Conservation (phyloP, 1,140 invertebrate species). For the Drosophila tani region DNA sequence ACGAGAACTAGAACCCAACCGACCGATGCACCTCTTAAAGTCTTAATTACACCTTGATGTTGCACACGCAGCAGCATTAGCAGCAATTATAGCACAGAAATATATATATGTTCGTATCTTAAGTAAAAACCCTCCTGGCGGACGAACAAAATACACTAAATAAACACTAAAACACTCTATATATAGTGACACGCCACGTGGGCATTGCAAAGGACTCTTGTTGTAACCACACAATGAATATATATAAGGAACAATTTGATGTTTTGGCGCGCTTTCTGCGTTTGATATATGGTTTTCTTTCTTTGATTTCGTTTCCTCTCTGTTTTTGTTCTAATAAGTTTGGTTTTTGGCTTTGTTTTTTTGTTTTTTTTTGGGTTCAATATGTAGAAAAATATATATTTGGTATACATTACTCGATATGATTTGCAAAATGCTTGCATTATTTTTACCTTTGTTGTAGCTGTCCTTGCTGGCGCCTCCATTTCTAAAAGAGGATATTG, state of each 20-base stretch:
- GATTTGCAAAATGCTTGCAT: constrained; percentile 73
- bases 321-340: constrained; percentile 21
- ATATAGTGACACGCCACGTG: not conserved
- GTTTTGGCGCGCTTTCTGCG: constrained; percentile 3
- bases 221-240: constrained; percentile 18
- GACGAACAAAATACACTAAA: constrained; percentile 9
- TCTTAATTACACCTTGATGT: constrained; percentile 10
- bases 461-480: constrained; percentile 93
- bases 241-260: not conserved
- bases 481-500: constrained; percentile 94
- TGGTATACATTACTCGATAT: constrained; percentile 82
- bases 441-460: constrained; percentile 95
- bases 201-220: constrained; percentile 15
- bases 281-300: not conserved
- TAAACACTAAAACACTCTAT: not conserved
- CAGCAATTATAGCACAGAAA: constrained; percentile 10
- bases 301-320: constrained; percentile 10
- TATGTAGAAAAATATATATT: constrained; percentile 74
- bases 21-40: constrained; percentile 16
- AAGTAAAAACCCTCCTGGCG: constrained; percentile 24
- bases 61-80: constrained; percentile 15
- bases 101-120: constrained; percentile 12
- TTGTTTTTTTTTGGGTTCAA: constrained; percentile 46
- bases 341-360: constrained; percentile 31
- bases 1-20: constrained; percentile 8